These are phyloP conservation scores for Dicrurus megarhynchus DNA, from an alignment of 2,113 vertebrate genomes.

Conservation along the genomic window DNA sequence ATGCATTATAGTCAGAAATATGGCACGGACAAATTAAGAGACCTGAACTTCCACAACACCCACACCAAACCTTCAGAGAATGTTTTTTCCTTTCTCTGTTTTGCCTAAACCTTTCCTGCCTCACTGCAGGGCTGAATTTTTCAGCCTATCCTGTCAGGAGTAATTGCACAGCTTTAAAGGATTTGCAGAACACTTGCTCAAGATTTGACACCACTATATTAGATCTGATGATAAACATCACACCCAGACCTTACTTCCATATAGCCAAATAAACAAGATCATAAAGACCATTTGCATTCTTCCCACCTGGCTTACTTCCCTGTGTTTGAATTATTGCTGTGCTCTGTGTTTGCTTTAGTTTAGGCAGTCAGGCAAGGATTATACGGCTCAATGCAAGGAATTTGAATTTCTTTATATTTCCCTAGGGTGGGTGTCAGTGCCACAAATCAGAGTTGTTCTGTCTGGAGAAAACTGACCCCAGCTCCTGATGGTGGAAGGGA, in stretches of 20 bases:
- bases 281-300: constrained; percentile 11
- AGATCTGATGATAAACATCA: background rate
- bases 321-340: background rate
- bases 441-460: background rate
- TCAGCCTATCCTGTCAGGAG: background rate
- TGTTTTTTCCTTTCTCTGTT: background rate
- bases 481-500: background rate
- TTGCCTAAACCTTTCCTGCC: background rate
- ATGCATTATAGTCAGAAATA: background rate
- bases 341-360: background rate
- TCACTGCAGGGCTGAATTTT: background rate
- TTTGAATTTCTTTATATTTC: background rate
- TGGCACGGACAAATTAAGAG: background rate
- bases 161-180: background rate
- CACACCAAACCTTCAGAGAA: background rate
- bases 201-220: background rate
- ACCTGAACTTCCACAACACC: background rate
- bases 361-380: background rate
- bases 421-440: background rate
- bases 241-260: background rate
- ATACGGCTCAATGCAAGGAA: background rate
- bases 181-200: background rate
- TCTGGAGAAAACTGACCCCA: background rate
- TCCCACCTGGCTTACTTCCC: background rate
- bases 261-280: background rate